Evolutionary conservation across 2,888 invertebrate genomes (phyloP).

Genomic region (Yponomeuta plumbellus): DNA sequence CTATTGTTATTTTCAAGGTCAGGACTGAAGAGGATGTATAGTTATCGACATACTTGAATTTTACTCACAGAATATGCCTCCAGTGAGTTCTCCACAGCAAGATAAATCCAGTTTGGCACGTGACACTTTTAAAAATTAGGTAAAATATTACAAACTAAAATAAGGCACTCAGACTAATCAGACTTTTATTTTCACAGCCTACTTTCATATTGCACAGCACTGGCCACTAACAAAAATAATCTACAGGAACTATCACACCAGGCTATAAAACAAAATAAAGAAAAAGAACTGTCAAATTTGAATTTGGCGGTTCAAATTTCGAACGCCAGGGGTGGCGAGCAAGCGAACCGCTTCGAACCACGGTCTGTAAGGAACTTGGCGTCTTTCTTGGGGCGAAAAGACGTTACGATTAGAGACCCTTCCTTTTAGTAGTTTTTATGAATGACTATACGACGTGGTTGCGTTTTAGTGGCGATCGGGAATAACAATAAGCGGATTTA

Average conservation of each 20-base stretch:
- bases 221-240: conserved; percentile 16
- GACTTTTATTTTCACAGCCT: conserved; percentile 30
- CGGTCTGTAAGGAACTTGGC: conserved; percentile 67
- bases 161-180: conserved; percentile 42
- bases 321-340: conserved; percentile 36
- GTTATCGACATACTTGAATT: too few relatives aligned
- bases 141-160: neutral
- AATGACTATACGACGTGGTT: conserved; percentile 48
- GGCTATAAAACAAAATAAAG: neutral
- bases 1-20: too few relatives aligned
- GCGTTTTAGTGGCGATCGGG: conserved; percentile 44
- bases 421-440: conserved; percentile 45
- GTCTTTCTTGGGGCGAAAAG: conserved; percentile 59
- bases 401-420: conserved; percentile 64
- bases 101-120: neutral
- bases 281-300: conserved; percentile 30
- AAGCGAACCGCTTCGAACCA: conserved; percentile 56
- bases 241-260: neutral
- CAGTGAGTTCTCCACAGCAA: neutral
- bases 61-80: neutral
- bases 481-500: neutral
- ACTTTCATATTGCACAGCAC: conserved; percentile 14
- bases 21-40: too few relatives aligned
- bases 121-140: neutral
- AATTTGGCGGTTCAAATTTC: conserved; percentile 27